Percentiles rank a stretch among this genome's conserved stretches.
Conservation (phyloP, 2,797 vertebrate species). For the Hipposideros larvatus region DNA sequence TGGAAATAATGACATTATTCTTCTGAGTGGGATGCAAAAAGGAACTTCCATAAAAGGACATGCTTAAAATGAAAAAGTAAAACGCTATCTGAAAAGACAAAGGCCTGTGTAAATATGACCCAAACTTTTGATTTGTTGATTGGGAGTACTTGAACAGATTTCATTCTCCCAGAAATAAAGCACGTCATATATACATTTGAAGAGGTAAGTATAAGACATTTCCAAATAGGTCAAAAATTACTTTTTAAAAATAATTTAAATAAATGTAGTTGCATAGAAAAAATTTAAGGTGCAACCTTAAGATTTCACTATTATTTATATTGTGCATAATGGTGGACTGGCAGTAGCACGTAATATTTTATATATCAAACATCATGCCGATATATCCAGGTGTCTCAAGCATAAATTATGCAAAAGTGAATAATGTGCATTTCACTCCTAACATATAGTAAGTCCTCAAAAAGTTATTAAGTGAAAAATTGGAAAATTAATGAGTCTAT, state of each 20-base stretch:
- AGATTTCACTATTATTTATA: neutral
- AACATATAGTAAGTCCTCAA: neutral
- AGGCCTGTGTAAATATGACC: neutral
- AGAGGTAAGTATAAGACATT: neutral
- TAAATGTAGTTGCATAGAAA: neutral
- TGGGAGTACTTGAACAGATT: neutral
- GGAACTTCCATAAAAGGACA: neutral
- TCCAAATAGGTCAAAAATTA: neutral
- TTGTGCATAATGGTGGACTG: neutral
- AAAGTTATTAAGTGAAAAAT: slow-evolving; percentile 9
- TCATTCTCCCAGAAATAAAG: neutral
- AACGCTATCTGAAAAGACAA: neutral
- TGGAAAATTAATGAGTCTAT: neutral
- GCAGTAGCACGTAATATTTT: neutral
- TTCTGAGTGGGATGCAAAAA: neutral
- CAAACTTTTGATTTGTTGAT: slow-evolving; percentile 23
- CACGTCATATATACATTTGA: neutral
- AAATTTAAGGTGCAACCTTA: neutral
- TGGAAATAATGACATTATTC: neutral
- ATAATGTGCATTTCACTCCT: neutral
- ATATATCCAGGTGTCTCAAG: neutral
- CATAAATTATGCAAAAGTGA: slow-evolving; percentile 31
- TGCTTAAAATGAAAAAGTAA: neutral
- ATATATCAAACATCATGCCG: neutral
- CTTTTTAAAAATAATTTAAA: neutral